Percentiles rank a stretch among this genome's conserved stretches.
phyloP scores from a whole-genome alignment of 2,113 vertebrate species.

The Centropus unirufus region DNA sequence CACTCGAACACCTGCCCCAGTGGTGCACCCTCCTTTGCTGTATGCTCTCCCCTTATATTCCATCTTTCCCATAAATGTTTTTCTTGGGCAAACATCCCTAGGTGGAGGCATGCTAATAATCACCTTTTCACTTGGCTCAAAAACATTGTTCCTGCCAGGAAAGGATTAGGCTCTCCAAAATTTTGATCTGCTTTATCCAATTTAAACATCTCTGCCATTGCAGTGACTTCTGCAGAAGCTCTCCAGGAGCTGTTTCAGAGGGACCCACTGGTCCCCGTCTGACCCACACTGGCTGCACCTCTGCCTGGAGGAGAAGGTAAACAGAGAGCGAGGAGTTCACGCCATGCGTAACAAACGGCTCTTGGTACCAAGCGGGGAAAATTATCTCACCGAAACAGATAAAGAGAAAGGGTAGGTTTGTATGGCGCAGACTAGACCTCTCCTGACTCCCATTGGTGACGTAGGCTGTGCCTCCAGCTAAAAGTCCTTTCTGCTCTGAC shows the following conservation, averaged over 20 bases:
- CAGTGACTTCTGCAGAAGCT: neutral
- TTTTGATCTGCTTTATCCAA: neutral
- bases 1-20: neutral
- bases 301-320: slow-evolving; percentile 74
- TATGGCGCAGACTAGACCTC: slow-evolving; percentile 2
- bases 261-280: accelerated
- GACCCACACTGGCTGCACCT: neutral
- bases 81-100: neutral
- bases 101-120: neutral
- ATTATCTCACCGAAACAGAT: slow-evolving; percentile 78
- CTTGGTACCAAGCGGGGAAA: slow-evolving; percentile 76
- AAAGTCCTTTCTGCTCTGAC: slow-evolving; percentile 55
- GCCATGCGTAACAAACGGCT: slow-evolving; percentile 67
- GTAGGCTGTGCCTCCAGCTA: slow-evolving; percentile 59
- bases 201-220: neutral
- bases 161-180: neutral
- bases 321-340: slow-evolving; percentile 67
- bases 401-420: slow-evolving; percentile 63
- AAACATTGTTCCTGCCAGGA: neutral
- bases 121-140: neutral
- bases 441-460: slow-evolving; percentile 44
- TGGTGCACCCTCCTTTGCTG: neutral
- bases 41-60: accelerated
- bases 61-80: neutral
- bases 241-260: neutral